These are phyloP conservation scores for Thamnophis elegans DNA, from an alignment of 2,797 vertebrate genomes.

Conservation along the genomic window DNA sequence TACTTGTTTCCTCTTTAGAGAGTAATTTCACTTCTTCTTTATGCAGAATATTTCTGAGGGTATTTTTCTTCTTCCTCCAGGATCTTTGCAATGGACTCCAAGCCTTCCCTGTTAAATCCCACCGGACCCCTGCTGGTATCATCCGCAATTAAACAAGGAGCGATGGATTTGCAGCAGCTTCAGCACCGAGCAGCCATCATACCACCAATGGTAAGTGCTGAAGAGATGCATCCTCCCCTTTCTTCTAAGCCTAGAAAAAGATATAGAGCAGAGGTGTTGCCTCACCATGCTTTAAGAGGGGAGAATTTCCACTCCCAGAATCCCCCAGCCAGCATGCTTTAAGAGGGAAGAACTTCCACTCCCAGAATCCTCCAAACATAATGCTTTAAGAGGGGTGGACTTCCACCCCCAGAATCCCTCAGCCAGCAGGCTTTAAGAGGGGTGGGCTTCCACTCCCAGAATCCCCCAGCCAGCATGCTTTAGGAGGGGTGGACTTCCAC, in stretches of 20 bases:
- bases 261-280: not conserved
- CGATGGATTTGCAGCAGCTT: conserved; percentile 90
- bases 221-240: not conserved
- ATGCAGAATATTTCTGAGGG: not conserved
- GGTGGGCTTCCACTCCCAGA: no score
- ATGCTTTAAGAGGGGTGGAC: no score
- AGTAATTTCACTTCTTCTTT: not conserved
- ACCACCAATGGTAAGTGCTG: conserved; percentile 86
- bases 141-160: conserved; percentile 82
- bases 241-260: not conserved
- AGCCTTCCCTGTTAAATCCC: conserved; percentile 85
- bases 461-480: no score
- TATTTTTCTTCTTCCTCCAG: conserved; percentile 61
- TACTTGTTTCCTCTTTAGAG: not conserved
- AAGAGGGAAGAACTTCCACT: no score
- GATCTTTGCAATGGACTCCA: conserved; percentile 86
- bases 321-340: no score
- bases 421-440: no score
- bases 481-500: no score
- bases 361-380: no score
- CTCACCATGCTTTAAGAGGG: not conserved
- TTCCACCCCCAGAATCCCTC: no score
- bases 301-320: not conserved
- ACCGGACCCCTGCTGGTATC: conserved; percentile 85
- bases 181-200: conserved; percentile 93